These are phyloP conservation scores for Enhydra lutris DNA, from an alignment of 2,113 vertebrate species.

Conservation along the genomic window DNA sequence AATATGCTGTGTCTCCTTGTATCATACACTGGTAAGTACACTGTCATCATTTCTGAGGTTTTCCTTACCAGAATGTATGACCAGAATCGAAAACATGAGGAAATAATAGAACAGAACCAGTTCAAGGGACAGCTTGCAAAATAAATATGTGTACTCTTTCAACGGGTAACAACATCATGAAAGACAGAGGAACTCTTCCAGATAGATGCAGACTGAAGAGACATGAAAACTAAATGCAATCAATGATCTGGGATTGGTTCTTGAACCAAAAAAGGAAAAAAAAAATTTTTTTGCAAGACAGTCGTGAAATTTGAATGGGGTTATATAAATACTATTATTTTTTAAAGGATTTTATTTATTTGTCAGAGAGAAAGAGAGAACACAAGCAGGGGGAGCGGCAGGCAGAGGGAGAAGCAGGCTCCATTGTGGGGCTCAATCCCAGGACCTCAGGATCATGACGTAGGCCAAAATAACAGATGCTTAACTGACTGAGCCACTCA, in stretches of 20 bases:
- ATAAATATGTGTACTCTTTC: neutral
- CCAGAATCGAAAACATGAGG: neutral
- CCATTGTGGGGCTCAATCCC: too few species aligned
- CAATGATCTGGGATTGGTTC: neutral
- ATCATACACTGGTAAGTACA: neutral
- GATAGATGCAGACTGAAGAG: neutral
- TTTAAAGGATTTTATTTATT: too few species aligned
- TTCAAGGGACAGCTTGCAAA: neutral
- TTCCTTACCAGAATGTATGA: neutral
- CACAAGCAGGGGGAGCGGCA: too few species aligned
- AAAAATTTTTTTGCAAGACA: neutral
- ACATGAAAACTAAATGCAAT: neutral
- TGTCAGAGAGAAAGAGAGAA: too few species aligned
- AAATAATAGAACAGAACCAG: neutral
- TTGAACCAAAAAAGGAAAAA: neutral
- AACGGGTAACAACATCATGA: neutral
- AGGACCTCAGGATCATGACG: too few species aligned
- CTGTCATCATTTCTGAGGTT: neutral
- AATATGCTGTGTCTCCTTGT: neutral
- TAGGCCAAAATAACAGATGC: too few species aligned
- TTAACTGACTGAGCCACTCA: too few species aligned
- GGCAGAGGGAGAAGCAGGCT: too few species aligned
- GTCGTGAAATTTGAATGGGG: neutral
- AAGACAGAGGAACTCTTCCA: neutral
- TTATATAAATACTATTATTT: neutral